These are phyloP conservation scores for Odontophorus gujanensis DNA, from an alignment of 2,113 vertebrate genomes.

Conservation along the genomic window DNA sequence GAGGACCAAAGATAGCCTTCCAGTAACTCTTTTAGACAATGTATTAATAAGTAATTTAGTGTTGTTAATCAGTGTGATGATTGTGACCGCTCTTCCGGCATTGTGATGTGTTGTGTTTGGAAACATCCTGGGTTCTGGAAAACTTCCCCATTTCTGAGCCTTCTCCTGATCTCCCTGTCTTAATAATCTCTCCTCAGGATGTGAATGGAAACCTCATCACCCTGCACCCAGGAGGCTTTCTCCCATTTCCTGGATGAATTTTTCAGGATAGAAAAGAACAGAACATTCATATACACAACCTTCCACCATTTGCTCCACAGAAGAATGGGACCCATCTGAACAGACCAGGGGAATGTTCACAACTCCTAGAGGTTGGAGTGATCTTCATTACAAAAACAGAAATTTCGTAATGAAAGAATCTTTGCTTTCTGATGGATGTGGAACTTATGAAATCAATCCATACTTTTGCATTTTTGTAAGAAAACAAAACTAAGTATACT, in stretches of 20 bases:
- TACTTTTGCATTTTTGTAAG: background rate
- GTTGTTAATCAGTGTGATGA: background rate
- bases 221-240: background rate
- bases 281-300: background rate
- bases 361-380: background rate
- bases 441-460: too few relatives aligned
- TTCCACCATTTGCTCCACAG: background rate
- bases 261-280: background rate
- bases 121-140: background rate
- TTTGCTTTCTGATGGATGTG: background rate
- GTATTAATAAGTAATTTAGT: background rate
- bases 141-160: accelerated
- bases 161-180: background rate
- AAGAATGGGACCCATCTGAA: background rate
- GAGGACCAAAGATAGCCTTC: background rate
- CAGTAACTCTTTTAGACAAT: background rate
- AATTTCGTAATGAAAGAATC: too few relatives aligned
- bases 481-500: background rate
- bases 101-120: accelerated
- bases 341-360: background rate
- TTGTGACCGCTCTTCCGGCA: background rate
- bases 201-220: background rate
- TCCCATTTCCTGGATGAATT: background rate
- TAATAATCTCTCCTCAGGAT: background rate
- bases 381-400: background rate